Conservation (phyloP, 1,140 invertebrate species). For the Riptortus pedestris region DNA sequence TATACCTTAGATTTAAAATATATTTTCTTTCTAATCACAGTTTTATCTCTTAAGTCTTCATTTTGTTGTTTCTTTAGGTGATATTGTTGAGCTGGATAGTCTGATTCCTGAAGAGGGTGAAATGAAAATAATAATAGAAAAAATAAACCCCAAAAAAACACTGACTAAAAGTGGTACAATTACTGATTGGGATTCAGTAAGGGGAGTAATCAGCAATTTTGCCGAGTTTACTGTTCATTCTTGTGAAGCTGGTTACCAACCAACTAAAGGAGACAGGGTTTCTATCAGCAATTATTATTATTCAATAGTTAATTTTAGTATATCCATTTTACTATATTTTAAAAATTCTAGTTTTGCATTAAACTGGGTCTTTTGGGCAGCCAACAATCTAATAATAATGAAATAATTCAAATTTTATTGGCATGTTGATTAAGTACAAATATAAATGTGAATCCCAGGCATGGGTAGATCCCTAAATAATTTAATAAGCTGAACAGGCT, state of each 20-base stretch:
- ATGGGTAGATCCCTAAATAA: too few species aligned
- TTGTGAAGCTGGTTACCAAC: slow-evolving; percentile 15
- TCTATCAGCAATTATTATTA: not conserved
- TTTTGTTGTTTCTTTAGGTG: not conserved
- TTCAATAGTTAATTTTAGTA: not conserved
- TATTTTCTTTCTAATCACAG: not conserved
- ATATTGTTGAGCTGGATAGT: not conserved
- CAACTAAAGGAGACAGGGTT: slow-evolving; percentile 12
- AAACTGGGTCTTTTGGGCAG: not conserved
- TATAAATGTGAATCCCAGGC: not conserved
- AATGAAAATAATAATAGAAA: not conserved
- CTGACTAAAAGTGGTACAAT: not conserved
- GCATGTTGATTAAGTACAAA: not conserved
- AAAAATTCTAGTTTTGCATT: not conserved
- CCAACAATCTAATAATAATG: not conserved
- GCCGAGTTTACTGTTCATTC: slow-evolving; percentile 4
- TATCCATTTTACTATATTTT: not conserved
- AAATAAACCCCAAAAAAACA: not conserved
- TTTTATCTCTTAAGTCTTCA: not conserved
- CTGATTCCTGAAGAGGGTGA: not conserved
- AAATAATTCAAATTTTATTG: not conserved
- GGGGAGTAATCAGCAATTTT: slow-evolving; percentile 8
- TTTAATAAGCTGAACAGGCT: too few species aligned
- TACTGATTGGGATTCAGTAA: not conserved
- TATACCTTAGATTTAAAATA: not conserved